phyloP scores from a whole-genome alignment of 2,113 vertebrate species.

The Tetrao urogallus region DNA sequence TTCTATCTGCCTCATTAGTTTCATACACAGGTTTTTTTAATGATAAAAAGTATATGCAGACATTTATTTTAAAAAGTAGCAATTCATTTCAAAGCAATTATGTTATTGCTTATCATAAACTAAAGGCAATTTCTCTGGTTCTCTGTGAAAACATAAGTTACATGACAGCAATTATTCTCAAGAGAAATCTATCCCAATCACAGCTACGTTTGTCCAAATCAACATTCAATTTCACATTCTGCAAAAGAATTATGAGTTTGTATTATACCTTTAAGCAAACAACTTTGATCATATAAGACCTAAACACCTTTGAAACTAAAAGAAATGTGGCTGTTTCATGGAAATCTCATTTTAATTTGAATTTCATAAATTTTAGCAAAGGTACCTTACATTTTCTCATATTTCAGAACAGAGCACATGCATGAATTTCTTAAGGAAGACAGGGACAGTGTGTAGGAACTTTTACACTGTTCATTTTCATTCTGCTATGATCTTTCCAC shows the following conservation, averaged over 20 bases:
- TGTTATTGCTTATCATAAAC: neutral
- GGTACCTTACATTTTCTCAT: neutral
- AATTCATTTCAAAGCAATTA: neutral
- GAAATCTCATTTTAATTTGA: neutral
- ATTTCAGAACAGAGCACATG: neutral
- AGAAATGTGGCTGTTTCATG: neutral
- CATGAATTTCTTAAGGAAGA: neutral
- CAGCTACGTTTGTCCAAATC: neutral
- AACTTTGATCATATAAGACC: neutral
- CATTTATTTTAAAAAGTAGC: neutral
- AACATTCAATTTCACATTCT: neutral
- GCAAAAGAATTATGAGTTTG: neutral
- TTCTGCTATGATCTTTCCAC: neutral
- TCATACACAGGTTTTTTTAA: neutral
- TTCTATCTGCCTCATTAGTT: neutral
- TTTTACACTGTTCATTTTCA: neutral
- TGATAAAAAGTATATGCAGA: neutral
- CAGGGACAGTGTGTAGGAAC: neutral
- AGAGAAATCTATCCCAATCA: neutral
- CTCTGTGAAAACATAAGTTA: neutral
- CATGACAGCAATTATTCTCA: neutral
- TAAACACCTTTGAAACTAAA: neutral
- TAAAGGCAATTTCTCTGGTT: neutral
- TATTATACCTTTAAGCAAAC: neutral
- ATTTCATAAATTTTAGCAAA: neutral